A percentile compares a stretch with the other conserved stretches of the same genome.
These are phyloP conservation scores for Manis javanica DNA, from an alignment of 2,797 vertebrate species.

Conservation along the genomic window DNA sequence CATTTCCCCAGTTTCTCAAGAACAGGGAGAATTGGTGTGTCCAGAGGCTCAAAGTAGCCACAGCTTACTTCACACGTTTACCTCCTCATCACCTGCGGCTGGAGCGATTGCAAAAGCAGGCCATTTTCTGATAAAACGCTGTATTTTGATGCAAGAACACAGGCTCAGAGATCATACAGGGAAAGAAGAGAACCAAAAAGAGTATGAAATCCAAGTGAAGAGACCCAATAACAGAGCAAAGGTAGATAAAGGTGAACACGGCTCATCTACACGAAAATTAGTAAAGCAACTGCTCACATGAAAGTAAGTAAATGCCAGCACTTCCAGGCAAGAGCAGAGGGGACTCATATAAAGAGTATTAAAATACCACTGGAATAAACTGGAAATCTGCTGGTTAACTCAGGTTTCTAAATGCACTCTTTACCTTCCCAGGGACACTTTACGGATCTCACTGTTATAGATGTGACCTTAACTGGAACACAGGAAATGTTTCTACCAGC, in stretches of 20 bases:
- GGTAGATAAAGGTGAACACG: background rate
- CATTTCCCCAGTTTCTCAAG: background rate
- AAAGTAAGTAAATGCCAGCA: background rate
- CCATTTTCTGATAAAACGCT: background rate
- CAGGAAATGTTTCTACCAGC: background rate
- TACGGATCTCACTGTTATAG: background rate
- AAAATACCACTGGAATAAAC: background rate
- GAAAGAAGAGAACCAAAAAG: background rate
- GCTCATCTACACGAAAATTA: background rate
- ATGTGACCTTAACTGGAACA: background rate
- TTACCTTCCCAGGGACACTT: background rate
- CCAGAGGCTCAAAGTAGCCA: background rate
- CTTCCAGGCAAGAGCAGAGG: background rate
- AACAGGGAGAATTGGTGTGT: background rate
- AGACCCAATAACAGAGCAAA: background rate
- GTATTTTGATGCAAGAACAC: background rate
- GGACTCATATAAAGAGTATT: fast-evolving
- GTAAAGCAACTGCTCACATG: background rate
- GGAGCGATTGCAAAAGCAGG: background rate
- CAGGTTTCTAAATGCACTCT: background rate
- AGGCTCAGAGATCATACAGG: background rate
- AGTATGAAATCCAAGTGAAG: background rate
- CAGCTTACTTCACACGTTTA: background rate
- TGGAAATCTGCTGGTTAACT: background rate
- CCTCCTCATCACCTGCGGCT: background rate